Percentiles rank a stretch among this genome's conserved stretches.
Conservation (phyloP, 1,140 invertebrate genomes). For the Drosophila punjabiensis region DNA sequence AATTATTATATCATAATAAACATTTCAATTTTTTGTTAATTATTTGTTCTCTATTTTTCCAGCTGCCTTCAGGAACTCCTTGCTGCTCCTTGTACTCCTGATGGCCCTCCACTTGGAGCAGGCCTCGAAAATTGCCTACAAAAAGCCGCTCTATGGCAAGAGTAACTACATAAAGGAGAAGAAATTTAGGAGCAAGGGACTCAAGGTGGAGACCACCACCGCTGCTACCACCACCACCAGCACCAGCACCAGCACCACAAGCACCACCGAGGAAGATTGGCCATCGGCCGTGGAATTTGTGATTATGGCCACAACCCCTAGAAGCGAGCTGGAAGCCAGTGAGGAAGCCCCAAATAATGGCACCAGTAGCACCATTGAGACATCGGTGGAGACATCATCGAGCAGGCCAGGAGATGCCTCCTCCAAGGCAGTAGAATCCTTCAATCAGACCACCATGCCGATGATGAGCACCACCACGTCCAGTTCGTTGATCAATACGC, state of each 20-base stretch:
- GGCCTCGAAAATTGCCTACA: conserved; percentile 74
- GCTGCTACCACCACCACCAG: not conserved
- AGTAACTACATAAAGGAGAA: conserved; percentile 59
- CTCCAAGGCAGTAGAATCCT: not conserved
- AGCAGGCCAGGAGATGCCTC: not conserved
- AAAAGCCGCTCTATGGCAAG: conserved; percentile 68
- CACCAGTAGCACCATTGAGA: not conserved
- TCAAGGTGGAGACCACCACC: conserved; percentile 11
- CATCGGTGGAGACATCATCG: not conserved
- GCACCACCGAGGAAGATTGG: conserved; percentile 29
- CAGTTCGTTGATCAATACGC: conserved; percentile 40
- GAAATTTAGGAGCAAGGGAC: conserved; percentile 33
- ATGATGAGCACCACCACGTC: conserved; percentile 3
- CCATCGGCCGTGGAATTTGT: conserved; percentile 59
- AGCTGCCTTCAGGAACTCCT: conserved; percentile 21
- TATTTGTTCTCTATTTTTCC: not conserved
- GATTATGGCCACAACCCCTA: conserved; percentile 37
- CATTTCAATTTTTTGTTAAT: not conserved
- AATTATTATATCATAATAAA: not conserved
- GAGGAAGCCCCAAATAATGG: not conserved
- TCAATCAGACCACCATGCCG: conserved; percentile 5
- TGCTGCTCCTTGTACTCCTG: conserved; percentile 31
- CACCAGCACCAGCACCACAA: conserved; percentile 14
- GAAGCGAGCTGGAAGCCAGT: conserved; percentile 2
- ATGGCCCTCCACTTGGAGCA: conserved; percentile 46